These are phyloP conservation scores for Phycodurus eques DNA, from an alignment of 2,113 vertebrate species.

Conservation along the genomic window DNA sequence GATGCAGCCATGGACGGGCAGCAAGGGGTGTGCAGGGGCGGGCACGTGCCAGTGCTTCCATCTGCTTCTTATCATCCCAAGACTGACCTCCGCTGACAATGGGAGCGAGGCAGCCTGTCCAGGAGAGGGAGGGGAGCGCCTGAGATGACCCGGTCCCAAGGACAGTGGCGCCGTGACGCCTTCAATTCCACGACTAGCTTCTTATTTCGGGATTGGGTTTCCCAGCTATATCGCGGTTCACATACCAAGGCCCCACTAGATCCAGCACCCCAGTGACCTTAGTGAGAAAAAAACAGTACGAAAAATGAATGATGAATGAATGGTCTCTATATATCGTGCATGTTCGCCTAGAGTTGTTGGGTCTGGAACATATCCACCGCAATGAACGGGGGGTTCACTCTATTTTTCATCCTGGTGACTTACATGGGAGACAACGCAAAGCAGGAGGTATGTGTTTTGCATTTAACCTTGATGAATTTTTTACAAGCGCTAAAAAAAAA, in stretches of 20 bases:
- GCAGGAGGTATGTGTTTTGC: conserved; percentile 47
- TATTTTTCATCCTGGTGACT: conserved; percentile 46
- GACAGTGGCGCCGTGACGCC: conserved; percentile 47
- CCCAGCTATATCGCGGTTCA: too few species aligned
- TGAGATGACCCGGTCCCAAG: conserved; percentile 59
- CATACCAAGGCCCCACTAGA: too few species aligned
- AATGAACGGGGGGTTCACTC: too few species aligned
- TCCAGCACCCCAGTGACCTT: too few species aligned
- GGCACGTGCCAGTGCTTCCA: conserved; percentile 71
- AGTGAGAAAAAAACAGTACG: too few species aligned
- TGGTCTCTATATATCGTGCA: too few species aligned
- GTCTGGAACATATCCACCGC: too few species aligned
- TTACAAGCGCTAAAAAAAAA: conserved; percentile 47
- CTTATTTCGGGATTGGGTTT: conserved; percentile 33
- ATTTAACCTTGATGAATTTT: conserved; percentile 62
- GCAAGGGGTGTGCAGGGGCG: conserved; percentile 50
- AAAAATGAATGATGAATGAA: too few species aligned
- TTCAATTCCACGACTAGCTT: conserved; percentile 56
- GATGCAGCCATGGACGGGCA: conserved; percentile 55
- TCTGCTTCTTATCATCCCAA: conserved; percentile 75
- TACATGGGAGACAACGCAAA: conserved; percentile 51
- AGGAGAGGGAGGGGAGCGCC: conserved; percentile 48
- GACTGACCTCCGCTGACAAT: conserved; percentile 71
- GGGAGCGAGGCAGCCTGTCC: conserved; percentile 60
- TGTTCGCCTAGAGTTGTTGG: too few species aligned